These are phyloP conservation scores for Ormia ochracea DNA, from an alignment of 2,888 invertebrate species.

Conservation along the genomic window DNA sequence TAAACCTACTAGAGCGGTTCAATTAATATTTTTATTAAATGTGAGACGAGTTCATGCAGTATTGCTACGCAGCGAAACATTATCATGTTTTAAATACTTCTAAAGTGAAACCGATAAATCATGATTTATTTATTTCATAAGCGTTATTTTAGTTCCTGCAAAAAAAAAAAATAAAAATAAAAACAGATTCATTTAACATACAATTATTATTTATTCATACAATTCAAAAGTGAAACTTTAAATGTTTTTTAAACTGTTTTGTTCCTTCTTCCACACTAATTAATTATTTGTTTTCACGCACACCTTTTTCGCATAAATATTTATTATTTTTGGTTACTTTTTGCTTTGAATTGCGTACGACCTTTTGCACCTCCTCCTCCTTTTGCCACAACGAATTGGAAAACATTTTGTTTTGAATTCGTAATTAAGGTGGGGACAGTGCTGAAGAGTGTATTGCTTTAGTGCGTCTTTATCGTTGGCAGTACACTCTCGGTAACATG, in stretches of 20 bases:
- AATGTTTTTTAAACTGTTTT: conserved; percentile 35
- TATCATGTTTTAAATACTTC: too few relatives aligned
- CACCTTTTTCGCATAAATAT: conserved; percentile 64
- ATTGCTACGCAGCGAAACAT: too few relatives aligned
- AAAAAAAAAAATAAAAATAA: neutral
- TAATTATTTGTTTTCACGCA: conserved; percentile 64
- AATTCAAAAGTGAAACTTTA: conserved; percentile 6
- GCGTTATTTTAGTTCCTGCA: neutral
- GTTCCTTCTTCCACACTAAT: neutral
- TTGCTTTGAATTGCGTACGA: conserved; percentile 20
- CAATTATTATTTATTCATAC: neutral
- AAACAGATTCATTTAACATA: neutral
- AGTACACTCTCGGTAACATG: neutral
- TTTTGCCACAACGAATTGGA: neutral
- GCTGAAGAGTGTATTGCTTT: neutral
- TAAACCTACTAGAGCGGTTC: too few relatives aligned
- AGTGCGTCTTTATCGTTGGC: too few relatives aligned
- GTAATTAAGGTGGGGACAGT: conserved; percentile 9
- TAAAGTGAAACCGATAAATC: too few relatives aligned
- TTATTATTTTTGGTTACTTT: conserved; percentile 25
- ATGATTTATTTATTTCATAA: too few relatives aligned
- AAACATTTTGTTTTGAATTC: conserved; percentile 36
- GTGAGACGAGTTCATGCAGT: too few relatives aligned
- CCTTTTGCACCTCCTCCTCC: conserved; percentile 3
- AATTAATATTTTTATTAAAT: too few relatives aligned